Evolutionary conservation across 2,797 vertebrate genomes (phyloP), one percentile per base, ranked within the genome.

Genomic region (Melanotaenia pygmaea): DNA sequence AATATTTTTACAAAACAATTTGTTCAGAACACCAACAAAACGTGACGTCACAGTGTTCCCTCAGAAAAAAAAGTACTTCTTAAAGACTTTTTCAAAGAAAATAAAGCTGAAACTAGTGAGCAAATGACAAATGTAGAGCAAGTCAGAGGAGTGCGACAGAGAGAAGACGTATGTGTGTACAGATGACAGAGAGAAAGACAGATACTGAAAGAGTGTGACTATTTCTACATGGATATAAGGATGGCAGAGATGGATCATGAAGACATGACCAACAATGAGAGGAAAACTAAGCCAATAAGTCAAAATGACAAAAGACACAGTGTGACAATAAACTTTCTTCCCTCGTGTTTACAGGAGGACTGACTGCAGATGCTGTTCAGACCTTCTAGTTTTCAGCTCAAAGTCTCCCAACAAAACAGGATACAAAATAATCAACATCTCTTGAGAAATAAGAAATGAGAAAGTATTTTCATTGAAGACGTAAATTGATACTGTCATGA

Each of bases 141-240:
- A 70, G 66, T 53, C 28, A 18, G 38, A 78, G 4, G 71, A 73
- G 50, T 59, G 51, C 70, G 90, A 89, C 86, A 83, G 82, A 61
- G 9, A 18, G 74, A 88, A 89, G 91, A 92, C 1, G 76, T 66
- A 89, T 92, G 78, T 82, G 85, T 89, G 80, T 89, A 74, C 81
- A 51, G 72, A 74, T 62, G 86, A 89, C 88, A 92, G 79, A 70
- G 47, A 69, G 62, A 86, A 89, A 91, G 92, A 93, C 59, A 28
- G 88, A 93, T 92, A 77, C 24, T 70, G 70, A 77, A 24, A 60
- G 69, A 77, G 84, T 84, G 90, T 85, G 88, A 88, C 85, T 84
- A 64, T 67, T 82, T 70, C 70, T 65, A 59, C 72, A 63, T 61
- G 58, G 75, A 72, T 77, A 75, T 77, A 61, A 74, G 43, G 35